Base-by-base conservation (phyloP, 2,888 invertebrate species). In the Scrobipalpa costella region DNA sequence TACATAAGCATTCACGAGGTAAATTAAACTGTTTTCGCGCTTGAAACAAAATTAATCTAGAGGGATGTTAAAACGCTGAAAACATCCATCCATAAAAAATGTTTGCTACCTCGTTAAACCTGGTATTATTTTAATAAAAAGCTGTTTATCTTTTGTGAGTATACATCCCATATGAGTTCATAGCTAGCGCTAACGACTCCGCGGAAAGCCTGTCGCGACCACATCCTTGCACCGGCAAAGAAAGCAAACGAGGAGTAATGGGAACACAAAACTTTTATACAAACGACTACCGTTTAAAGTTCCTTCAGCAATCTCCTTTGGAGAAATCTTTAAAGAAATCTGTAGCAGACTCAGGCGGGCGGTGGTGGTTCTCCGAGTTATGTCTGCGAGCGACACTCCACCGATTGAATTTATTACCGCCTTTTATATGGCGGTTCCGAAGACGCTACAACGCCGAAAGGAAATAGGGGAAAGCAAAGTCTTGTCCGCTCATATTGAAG, bases 361-460 rank as follows among this genome's bases (percentile, higher is more conserved):
- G 68, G 55, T 49, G 38, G n/a, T n/a, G n/a, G n/a, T n/a, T n/a
- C 44, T 47, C 72, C 76, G 74, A 80, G 79, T 75, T 79, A 80
- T 81, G 77, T 80, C 81, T 84, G 79, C 73, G 68, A 74, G 72
- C 80, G 85, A 84, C 85, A 84, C 80, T 81, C 79, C 73, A 80
- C 80, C 81, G 78, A 84, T 84, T 83, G 79, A 84, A 85, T 85
- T 85, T 86, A 84, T 84, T 85, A 81, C 78, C 78, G 74, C 76
- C 79, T 78, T 81, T 80, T 81, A 78, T 77, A 75, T 69, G 73
- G 70, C 63, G 66, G 58, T 63, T 63, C 60, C 62, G 57, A n/a
- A n/a, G 52, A 57, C 33, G 33, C 17, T 64, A 61, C 57, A 52
- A 47, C 60, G 49, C 33, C 60, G n/a, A 33, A 34, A 47, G 47